Evolutionary conservation across 2,888 invertebrate genomes (phyloP), one percentile per base, ranked within the genome.

Genomic region (Erpobdella octoculata): DNA sequence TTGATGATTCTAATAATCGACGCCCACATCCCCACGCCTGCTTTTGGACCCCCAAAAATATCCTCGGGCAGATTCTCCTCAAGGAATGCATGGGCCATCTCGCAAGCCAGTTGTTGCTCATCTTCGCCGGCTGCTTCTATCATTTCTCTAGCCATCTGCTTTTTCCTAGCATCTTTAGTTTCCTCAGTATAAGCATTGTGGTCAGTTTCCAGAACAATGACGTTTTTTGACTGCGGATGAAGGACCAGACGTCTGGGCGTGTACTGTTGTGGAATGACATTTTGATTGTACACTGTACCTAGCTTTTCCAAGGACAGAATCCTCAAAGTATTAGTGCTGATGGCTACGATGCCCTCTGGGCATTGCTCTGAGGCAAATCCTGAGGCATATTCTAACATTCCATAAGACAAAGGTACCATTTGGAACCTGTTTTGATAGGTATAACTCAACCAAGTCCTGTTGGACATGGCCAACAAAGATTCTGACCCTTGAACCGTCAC

Each of bases 311-410:
- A 85, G 0, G 97, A 95, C 83, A 98, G 88, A 87, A 98, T 99
- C 77, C 86, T 85, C 75, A 9, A 9, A 0, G 97, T 97, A 81
- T 98, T 98, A 0, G 93, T 92, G 0, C 96, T 94, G 82, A 99
- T 98, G 0, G 98, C 98, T 0, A 98, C 98, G 77, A 98, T 94
- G 76, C 98, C 98, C 84, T 99, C 98, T 0, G 95, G 93, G 86
- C 98, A 99, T 84, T 99, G 98, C 84, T 98, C 97, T 76, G 88
- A 88, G 0, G 87, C 86, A 83, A 99, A 98, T 2, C 96, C 96
- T 0, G 96, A 93, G 0, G 98, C 97, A 84, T 93, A 96, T 82
- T 98, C 98, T 72, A 98, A 85, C 72, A 93, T 91, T 83, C 96
- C 96, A 81, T 98, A 98, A 0, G 95, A 95, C 0, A 96, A 84